Percentiles rank a stretch among this genome's conserved stretches.
phyloP scores from a whole-genome alignment of 2,888 invertebrate species.

The Xylota segnis region DNA sequence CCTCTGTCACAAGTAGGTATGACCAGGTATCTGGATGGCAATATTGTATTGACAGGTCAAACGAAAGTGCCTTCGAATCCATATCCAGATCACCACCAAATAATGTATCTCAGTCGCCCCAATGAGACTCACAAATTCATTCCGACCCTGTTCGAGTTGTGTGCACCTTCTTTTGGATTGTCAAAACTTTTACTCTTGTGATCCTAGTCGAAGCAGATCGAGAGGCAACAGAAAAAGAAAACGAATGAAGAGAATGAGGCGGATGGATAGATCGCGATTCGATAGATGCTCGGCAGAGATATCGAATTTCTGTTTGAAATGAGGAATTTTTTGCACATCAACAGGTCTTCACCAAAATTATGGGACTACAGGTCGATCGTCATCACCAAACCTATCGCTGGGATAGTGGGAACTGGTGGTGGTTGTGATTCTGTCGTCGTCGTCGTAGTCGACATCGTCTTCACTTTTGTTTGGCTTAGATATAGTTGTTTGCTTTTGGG shows the following conservation, averaged over 20 bases:
- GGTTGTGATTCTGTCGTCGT: constrained; percentile 29
- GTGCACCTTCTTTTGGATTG: constrained; percentile 53
- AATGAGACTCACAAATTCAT: not conserved
- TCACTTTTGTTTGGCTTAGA: constrained; percentile 72
- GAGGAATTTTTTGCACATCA: constrained; percentile 72
- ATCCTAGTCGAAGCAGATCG: constrained; percentile 2
- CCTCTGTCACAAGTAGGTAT: no score
- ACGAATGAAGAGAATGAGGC: constrained; percentile 44
- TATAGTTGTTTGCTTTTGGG: constrained; percentile 73
- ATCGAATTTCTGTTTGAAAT: constrained; percentile 68
- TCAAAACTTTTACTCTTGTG: constrained; percentile 51
- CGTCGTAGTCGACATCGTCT: constrained; percentile 44
- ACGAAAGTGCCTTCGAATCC: no score
- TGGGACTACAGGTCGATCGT: constrained; percentile 32
- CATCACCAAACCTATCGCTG: not conserved
- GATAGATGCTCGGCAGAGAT: constrained; percentile 69
- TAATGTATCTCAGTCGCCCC: not conserved
- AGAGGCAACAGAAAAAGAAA: constrained; percentile 23
- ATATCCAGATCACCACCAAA: no score
- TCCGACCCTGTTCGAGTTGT: constrained; percentile 41
- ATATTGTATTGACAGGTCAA: no score
- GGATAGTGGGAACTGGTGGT: constrained; percentile 31
- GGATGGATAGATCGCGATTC: constrained; percentile 70
- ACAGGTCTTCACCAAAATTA: constrained; percentile 66
- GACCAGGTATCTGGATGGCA: no score